These are phyloP conservation scores for Holacanthus passer DNA, from an alignment of 2,113 vertebrate species.

Conservation along the genomic window DNA sequence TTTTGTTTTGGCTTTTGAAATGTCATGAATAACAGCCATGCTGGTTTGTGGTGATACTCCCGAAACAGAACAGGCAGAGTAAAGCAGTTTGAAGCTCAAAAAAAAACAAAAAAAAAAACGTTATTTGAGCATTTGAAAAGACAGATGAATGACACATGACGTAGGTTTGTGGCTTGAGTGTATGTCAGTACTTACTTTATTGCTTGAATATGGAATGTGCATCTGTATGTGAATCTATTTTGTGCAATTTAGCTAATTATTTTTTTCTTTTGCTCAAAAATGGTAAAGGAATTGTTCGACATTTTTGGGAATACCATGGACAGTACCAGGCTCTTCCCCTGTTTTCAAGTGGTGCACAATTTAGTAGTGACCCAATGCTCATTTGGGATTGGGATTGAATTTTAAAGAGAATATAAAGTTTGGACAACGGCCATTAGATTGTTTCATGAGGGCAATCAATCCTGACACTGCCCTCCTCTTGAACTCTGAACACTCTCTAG, in stretches of 20 bases:
- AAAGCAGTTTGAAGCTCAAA: neutral
- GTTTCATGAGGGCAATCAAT: neutral
- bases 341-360: neutral
- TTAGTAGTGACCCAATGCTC: neutral
- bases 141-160: neutral
- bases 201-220: no score
- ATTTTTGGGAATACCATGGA: no score
- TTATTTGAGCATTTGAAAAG: neutral
- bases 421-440: neutral
- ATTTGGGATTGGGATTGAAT: neutral
- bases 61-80: slow-evolving; percentile 7
- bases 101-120: neutral
- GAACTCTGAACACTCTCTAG: slow-evolving; percentile 37
- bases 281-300: no score
- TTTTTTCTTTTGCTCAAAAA: no score
- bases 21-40: neutral
- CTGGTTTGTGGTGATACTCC: slow-evolving; percentile 11
- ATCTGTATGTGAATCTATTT: no score
- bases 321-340: no score
- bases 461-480: slow-evolving; percentile 16
- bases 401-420: neutral
- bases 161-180: neutral
- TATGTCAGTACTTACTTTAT: neutral
- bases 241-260: no score
- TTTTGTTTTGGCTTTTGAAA: slow-evolving; percentile 23